Evolutionary conservation across 2,797 vertebrate species (phyloP).

Genomic region (Phalanger gymnotis): DNA sequence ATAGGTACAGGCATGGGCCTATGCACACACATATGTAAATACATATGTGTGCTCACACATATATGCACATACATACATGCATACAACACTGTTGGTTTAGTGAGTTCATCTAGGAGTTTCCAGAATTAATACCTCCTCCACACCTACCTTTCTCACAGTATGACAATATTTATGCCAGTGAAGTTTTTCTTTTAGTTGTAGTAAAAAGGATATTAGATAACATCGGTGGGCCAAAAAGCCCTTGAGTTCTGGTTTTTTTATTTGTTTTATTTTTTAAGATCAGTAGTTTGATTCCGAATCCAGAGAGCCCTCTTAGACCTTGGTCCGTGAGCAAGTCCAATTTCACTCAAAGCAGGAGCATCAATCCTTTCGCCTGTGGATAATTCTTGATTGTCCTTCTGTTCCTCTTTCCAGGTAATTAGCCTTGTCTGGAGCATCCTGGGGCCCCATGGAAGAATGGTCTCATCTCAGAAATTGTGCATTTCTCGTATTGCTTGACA

Average conservation of each 20-base stretch:
- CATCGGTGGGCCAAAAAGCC: not conserved
- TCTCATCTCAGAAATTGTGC: rapidly evolving
- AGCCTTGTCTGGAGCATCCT: not conserved
- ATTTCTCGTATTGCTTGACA: no score
- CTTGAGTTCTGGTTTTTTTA: not conserved
- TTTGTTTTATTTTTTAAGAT: not conserved
- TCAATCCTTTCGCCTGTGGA: rapidly evolving
- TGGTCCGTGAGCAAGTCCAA: rapidly evolving
- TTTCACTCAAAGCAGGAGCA: not conserved
- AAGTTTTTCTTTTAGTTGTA: not conserved
- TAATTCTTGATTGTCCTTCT: rapidly evolving
- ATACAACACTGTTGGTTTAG: not conserved
- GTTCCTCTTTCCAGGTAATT: not conserved
- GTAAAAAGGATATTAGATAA: not conserved
- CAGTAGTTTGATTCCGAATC: not conserved
- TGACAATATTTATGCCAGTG: not conserved
- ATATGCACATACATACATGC: rapidly evolving
- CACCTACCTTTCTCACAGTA: not conserved
- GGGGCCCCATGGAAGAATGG: rapidly evolving
- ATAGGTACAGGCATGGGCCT: not conserved
- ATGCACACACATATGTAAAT: not conserved
- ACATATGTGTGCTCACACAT: not conserved
- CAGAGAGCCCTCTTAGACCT: not conserved
- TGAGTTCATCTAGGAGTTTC: not conserved
- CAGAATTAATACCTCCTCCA: not conserved